phyloP scores from a whole-genome alignment of 2,888 invertebrate species.

The Oegoconia quadripuncta region DNA sequence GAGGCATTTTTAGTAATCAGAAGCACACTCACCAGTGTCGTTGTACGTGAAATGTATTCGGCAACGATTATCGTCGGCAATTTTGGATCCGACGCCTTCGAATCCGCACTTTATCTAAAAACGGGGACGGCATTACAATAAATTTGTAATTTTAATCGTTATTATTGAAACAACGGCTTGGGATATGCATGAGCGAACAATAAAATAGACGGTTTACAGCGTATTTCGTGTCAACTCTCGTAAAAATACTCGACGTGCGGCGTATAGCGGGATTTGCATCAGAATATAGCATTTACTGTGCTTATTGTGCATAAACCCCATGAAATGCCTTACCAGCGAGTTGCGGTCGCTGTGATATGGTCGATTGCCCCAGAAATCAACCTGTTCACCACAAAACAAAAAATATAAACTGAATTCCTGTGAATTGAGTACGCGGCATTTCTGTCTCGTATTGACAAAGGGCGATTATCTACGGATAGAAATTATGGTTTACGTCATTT shows the following conservation, averaged over 20 bases:
- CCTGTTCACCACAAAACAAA: slow-evolving; percentile 29
- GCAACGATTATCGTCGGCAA: slow-evolving; percentile 39
- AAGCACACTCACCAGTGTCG: slow-evolving; percentile 29
- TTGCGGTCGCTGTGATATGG: slow-evolving; percentile 49
- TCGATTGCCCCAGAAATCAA: slow-evolving; percentile 49
- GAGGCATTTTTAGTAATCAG: background rate
- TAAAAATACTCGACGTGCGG: slow-evolving; percentile 53
- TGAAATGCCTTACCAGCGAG: slow-evolving; percentile 38
- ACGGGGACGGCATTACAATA: slow-evolving; percentile 53
- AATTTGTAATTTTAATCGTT: slow-evolving; percentile 71
- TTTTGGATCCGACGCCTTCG: slow-evolving; percentile 34
- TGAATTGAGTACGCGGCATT: too few relatives aligned
- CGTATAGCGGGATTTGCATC: slow-evolving; percentile 55
- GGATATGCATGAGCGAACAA: slow-evolving; percentile 47
- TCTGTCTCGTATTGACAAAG: too few relatives aligned
- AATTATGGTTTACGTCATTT: too few relatives aligned
- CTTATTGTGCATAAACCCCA: slow-evolving; percentile 50
- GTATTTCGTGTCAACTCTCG: slow-evolving; percentile 49
- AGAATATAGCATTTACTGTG: slow-evolving; percentile 50
- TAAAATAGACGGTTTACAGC: slow-evolving; percentile 67
- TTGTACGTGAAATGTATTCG: slow-evolving; percentile 41
- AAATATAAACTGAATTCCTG: too few relatives aligned
- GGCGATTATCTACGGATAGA: too few relatives aligned
- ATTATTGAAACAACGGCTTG: slow-evolving; percentile 68
- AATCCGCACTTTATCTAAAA: slow-evolving; percentile 57